Conservation (phyloP, 2,113 vertebrate genomes). For the Chaetorhynchus papuensis region DNA sequence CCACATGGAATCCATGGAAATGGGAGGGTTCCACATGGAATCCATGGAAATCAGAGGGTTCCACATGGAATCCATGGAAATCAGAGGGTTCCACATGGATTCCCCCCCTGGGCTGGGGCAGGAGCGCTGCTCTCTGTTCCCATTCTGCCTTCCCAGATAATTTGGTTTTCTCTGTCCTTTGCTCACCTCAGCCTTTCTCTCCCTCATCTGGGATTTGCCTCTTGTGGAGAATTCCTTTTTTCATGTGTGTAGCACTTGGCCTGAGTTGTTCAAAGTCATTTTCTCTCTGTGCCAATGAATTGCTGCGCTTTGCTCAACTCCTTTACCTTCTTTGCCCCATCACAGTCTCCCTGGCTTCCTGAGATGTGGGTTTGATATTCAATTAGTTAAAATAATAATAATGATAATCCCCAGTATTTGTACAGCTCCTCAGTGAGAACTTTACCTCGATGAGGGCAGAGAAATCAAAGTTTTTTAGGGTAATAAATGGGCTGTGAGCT, state of each 20-base stretch:
- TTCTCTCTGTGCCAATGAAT: not conserved
- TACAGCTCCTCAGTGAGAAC: not conserved
- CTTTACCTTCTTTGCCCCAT: not conserved
- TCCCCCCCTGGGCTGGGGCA: not conserved
- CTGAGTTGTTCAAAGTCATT: fast-evolving
- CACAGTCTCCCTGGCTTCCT: not conserved
- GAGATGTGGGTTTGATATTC: not conserved
- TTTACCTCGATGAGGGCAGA: not conserved
- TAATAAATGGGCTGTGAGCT: not conserved
- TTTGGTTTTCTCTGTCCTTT: not conserved
- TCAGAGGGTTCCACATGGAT: not conserved
- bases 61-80: not conserved
- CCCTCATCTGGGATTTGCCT: not conserved
- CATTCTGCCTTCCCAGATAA: not conserved
- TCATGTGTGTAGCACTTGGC: not conserved
- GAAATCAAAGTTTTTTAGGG: not conserved
- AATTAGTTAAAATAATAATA: not conserved
- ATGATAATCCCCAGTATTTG: not conserved
- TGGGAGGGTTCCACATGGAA: not conserved
- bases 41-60: not conserved
- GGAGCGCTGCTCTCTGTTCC: not conserved
- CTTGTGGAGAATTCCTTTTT: not conserved
- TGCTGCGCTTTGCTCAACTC: not conserved
- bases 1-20: not conserved
- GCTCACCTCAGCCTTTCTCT: not conserved